Evolutionary conservation across 2,888 invertebrate species (phyloP), one percentile per base, ranked within the genome.

Genomic region (Clostera curtula): DNA sequence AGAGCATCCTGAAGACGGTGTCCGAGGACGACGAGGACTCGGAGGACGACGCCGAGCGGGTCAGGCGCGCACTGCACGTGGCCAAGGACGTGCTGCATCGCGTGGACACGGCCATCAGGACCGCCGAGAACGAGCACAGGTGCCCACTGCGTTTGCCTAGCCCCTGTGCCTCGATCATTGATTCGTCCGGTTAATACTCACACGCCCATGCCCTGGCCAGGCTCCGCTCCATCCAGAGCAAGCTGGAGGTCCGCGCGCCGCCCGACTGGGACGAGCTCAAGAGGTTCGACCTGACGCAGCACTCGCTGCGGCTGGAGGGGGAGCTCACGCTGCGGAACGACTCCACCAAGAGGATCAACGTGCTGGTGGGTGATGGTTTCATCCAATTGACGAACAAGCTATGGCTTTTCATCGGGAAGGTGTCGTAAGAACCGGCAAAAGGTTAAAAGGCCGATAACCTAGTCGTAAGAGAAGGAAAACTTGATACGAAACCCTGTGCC

Each of bases 51-150:
- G 43, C 66, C 2, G 46, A 43, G 5, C 43, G 49, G 10, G 41
- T 83, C 26, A 35, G 46, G 13, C 44, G 58, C 0, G 83, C 83
- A 4, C 56, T 75, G 4, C 56, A 52, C 19, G 64, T 71, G 1
- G 84, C 83, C 24, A 74, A 71, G 42, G 79, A 80, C 2, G 83
- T 84, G 14, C 56, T 85, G 46, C 76, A 80, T 27, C 47, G 53
- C 2, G 85, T 85, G 2, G 83, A 85, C 38, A 73, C 73, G 0
- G 76, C 83, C 11, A 75, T 85, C 13, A 42, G 80, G 4, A 75
- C 74, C 0, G 69, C 75, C 0, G 85, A 85, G 64, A 84, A 85
- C 29, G 73, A 82, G 27, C 82, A 83, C 52, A 66, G 84, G 82
- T 80, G 33, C 12, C 6, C 8, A 12, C 9, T 3, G 6, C 7